Evolutionary conservation across 1,140 invertebrate species (phyloP).

Genomic region (Sycophila sp.): DNA sequence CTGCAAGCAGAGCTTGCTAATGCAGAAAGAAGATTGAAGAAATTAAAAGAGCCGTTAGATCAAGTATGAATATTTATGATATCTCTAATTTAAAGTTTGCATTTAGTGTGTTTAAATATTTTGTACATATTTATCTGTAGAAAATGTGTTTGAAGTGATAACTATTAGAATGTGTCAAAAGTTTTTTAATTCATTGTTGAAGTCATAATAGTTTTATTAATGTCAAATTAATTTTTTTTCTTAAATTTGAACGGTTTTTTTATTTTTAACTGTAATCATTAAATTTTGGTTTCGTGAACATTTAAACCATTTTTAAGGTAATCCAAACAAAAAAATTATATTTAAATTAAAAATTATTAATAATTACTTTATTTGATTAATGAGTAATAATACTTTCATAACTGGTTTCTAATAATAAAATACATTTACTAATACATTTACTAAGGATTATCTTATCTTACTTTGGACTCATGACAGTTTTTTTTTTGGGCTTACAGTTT

Average conservation of each 20-base stretch:
- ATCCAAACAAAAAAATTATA: slow-evolving; percentile 17
- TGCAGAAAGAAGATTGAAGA: slow-evolving; percentile 72
- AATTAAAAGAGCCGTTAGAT: slow-evolving; percentile 70
- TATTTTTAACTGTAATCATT: neutral
- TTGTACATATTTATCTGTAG: slow-evolving; percentile 31
- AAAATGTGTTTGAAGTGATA: slow-evolving; percentile 18
- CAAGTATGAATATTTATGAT: slow-evolving; percentile 31
- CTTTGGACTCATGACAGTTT: no score
- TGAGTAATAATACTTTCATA: neutral
- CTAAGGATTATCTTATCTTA: slow-evolving; percentile 7
- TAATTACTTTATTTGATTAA: neutral
- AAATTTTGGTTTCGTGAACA: slow-evolving; percentile 3
- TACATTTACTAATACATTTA: neutral
- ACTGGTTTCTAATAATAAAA: neutral
- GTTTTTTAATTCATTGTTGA: neutral
- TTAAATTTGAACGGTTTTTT: slow-evolving; percentile 7
- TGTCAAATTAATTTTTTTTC: no score
- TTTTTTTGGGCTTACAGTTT: slow-evolving; percentile 7
- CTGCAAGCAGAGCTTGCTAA: slow-evolving; percentile 68
- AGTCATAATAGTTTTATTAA: no score
- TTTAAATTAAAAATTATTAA: neutral
- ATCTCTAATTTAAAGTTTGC: slow-evolving; percentile 3
- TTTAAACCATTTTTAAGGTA: slow-evolving; percentile 10
- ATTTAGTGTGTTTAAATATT: slow-evolving; percentile 15
- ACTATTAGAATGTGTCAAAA: slow-evolving; percentile 12